Evolutionary conservation across 2,113 vertebrate species (phyloP), one percentile per base, ranked within the genome.

Genomic region (Oxyura jamaicensis): DNA sequence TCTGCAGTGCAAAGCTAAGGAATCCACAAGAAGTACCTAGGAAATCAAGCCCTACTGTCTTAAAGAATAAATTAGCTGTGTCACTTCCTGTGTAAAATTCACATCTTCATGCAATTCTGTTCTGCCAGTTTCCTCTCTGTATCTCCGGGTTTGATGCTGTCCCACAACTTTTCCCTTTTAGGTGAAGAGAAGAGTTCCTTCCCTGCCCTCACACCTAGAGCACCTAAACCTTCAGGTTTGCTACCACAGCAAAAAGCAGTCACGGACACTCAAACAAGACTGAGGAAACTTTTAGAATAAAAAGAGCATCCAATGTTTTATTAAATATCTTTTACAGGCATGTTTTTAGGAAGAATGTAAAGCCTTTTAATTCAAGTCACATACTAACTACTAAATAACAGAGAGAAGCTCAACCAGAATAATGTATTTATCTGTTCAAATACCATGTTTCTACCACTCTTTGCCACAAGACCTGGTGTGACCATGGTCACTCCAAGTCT

Each of bases 141-240:
- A 60, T 19, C n/a, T 23, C 60, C 31, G 36, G 4, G 10, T 12
- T 59, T 52, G n/a, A 80, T 55, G 28, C 13, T 68, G 9, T 71
- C 55, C 66, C 68, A 77, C 7, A 39, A 6, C 22, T 85, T 71
- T 18, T 7, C 29, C 5, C 35, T 71, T 83, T 67, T 55, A 2
- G 4, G 6, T 17, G 36, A 87, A 71, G 3, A 69, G n/a, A 87
- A 71, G 3, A 69, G n/a, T 39, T 79, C 3, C 0, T 29, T 12
- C 8, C 8, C 18, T 77, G 26, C 9, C 4, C 3, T 60, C 0
- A 0, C 14, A 56, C 11, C 25, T 55, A 50, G 21, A 58, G 31
- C 19, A 77, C 33, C 42, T 72, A 75, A 86, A 28, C 26, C 13
- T 2, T 81, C 31, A 31, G 28, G 46, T 69, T 41, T 66, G 17